A percentile compares a stretch with the other conserved stretches of the same genome.
Evolutionary conservation across 2,888 invertebrate genomes (phyloP).

Genomic region (Ormyrus pomaceus): DNA sequence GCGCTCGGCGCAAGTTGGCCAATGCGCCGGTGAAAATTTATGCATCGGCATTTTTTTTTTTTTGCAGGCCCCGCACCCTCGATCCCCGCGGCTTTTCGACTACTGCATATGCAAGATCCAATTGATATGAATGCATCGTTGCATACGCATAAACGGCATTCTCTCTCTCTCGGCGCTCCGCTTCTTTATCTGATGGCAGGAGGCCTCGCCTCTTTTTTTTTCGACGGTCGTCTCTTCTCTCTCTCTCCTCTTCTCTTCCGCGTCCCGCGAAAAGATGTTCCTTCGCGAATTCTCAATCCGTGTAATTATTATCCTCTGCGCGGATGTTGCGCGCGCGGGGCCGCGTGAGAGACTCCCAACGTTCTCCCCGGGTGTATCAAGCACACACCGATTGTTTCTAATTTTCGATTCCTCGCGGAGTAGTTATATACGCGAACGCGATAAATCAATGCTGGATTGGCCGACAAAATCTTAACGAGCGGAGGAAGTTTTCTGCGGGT

Average conservation of each 20-base stretch:
- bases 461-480: no score
- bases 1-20: background rate
- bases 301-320: constrained; percentile 17
- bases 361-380: no score
- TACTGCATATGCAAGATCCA: constrained; percentile 69
- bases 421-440: no score
- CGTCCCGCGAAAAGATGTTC: constrained; percentile 61
- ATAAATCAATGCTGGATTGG: no score
- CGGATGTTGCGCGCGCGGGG: constrained; percentile 14
- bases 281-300: constrained; percentile 20
- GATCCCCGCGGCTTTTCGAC: constrained; percentile 59
- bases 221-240: constrained; percentile 15
- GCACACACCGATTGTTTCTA: no score
- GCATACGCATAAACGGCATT: constrained; percentile 69
- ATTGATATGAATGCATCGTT: constrained; percentile 75
- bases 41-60: constrained; percentile 65
- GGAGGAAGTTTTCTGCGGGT: no score
- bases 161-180: constrained; percentile 39
- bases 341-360: background rate
- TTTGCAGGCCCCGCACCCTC: constrained; percentile 41
- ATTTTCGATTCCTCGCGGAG: no score
- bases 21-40: constrained; percentile 65
- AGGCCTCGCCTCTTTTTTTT: constrained; percentile 64
- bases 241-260: constrained; percentile 52
- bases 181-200: constrained; percentile 68